Evolutionary conservation across 2,113 vertebrate species (phyloP), one percentile per base, ranked within the genome.

Genomic region (Prolemur simus): DNA sequence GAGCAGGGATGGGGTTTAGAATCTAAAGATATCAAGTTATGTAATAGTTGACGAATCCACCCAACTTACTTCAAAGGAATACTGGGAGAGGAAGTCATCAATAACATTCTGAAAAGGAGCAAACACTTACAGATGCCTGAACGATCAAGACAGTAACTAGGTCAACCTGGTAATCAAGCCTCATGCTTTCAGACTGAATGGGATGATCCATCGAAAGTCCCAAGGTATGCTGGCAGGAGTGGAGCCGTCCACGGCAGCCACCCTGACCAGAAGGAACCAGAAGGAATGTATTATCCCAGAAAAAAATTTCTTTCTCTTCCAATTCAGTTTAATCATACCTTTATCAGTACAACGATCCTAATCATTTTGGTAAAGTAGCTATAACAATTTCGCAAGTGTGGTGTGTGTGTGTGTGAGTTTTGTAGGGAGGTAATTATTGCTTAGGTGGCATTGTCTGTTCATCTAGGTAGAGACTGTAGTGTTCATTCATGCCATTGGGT

Each of bases 401-500:
- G 37, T 47, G 34, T 49, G 77, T 66, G 23, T 21, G 45, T 45
- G 14, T 68, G 64, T 80, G 39, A 77, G n/a, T 96, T 6, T 93
- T 71, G 39, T 45, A 66, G 78, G 73, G 74, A 87, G 94, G 56
- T 80, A 54, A 93, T 89, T 83, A 89, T 60, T 74, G 25, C 87
- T 58, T 81, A 87, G 84, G 95, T 42, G 73, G 87, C 37, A 87
- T 82, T 60, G 87, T 76, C 96, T 89, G 45, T 94, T 96, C 93
- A 90, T 73, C 92, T 94, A 32, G 58, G 83, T 29, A 95, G 63
- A 93, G 25, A 83, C 85, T 69, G 37, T 20, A 77, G 91, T 81
- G n/a, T 96, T 96, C 96, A 89, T 95, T 92, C 97, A 97, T 82
- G 87, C 49, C 88, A 95, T 98, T 97, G 97, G 66, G 96, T 90